Conservation (phyloP, 2,888 invertebrate genomes). For the Stramonita haemastoma region DNA sequence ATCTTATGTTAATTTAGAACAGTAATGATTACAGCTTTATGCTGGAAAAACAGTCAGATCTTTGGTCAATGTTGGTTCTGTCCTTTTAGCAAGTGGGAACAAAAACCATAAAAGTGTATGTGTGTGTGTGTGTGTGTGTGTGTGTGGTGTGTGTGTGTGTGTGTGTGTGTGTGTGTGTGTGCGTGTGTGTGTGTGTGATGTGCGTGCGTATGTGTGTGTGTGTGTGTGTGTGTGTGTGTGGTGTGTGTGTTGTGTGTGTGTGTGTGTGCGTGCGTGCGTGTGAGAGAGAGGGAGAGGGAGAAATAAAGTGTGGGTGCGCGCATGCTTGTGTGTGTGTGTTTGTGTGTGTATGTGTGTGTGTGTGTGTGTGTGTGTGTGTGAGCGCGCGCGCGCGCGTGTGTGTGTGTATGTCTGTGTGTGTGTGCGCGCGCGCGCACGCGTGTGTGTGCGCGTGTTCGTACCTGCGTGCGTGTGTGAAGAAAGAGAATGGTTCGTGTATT, state of each 20-base stretch:
- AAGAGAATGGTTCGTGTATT: not conserved
- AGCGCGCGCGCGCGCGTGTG: not conserved
- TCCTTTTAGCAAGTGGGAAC: no score
- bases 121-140: no score
- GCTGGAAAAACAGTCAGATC: no score
- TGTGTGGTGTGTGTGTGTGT: no score
- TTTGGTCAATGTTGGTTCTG: no score
- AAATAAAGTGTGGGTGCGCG: no score
- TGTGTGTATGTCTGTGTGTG: not conserved
- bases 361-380: not conserved
- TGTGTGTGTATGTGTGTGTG: conserved; percentile 17
- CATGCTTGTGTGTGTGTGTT: not conserved
- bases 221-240: not conserved
- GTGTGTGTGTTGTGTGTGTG: not conserved
- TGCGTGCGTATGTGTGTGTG: no score
- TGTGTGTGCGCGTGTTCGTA: not conserved
- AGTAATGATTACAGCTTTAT: no score
- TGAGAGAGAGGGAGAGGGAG: not conserved
- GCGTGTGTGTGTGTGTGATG: no score
- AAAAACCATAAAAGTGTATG: no score
- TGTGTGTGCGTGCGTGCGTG: not conserved
- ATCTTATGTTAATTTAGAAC: no score
- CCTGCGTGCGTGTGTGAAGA: not conserved
- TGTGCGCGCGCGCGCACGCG: not conserved
- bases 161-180: no score